These are phyloP conservation scores for Chironomus riparius DNA, from an alignment of 2,888 invertebrate species.

Conservation along the genomic window DNA sequence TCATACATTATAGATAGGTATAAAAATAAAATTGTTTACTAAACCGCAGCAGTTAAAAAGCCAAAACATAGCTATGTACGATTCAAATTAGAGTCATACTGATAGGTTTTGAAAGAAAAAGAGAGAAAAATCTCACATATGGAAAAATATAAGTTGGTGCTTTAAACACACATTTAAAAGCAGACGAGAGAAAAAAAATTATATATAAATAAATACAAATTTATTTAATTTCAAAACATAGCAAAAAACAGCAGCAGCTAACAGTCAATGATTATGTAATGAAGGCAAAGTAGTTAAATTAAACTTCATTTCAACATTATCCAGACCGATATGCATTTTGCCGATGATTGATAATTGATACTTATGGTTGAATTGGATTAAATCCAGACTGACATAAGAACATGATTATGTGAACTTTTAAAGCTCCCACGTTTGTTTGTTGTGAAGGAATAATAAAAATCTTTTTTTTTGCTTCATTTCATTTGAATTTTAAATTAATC, in stretches of 20 bases:
- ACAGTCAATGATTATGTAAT: not conserved
- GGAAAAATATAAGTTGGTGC: too few species aligned
- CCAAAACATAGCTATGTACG: too few species aligned
- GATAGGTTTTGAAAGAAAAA: too few species aligned
- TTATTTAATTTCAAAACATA: not conserved
- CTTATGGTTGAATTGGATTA: not conserved
- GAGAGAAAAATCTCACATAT: too few species aligned
- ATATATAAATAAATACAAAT: not conserved
- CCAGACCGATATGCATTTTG: not conserved
- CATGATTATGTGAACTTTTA: not conserved
- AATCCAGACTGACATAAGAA: not conserved
- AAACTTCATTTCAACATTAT: not conserved
- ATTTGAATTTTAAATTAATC: conserved; percentile 13
- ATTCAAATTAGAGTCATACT: too few species aligned
- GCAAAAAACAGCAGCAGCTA: not conserved
- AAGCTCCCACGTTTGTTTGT: not conserved
- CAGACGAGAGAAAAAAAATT: not conserved
- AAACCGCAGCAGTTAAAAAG: too few species aligned
- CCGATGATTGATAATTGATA: not conserved
- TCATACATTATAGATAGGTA: too few species aligned
- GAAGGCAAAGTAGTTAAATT: not conserved
- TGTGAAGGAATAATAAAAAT: not conserved
- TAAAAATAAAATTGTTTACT: too few species aligned
- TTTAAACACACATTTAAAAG: not conserved
- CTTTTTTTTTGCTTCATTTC: not conserved